Base-by-base conservation (phyloP, 2,797 vertebrate species). In the Aquila chrysaetos region DNA sequence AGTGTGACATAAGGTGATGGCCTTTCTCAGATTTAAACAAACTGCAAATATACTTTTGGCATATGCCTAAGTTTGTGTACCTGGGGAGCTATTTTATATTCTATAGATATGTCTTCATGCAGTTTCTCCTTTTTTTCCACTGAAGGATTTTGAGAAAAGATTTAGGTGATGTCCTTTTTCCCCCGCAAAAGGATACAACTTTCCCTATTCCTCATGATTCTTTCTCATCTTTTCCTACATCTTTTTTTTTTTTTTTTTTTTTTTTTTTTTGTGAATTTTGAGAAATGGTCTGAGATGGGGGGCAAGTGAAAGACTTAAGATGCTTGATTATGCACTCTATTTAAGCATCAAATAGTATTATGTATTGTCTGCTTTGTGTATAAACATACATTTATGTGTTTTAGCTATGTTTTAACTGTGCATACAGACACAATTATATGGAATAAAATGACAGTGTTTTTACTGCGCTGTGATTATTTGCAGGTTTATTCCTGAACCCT, bases 401-500 rank as follows among this genome's bases (percentile, higher is more conserved):
- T 76, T 72, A 73, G 18, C 60, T 43, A 4, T 25, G 13, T 23
- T 94, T 75, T 69, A 46, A 12, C 48, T n/a, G 17, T 37, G 57
- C 18, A 14, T 11, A 20, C 3, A 48, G 46, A 6, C 31, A 43
- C 13, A 16, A 10, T 33, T 10, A 0, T 7, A 3, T 3, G 30
- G 43, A 35, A 8, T n/a, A 19, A 89, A 82, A 11, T 85, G 13
- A 23, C 56, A 24, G n/a, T 37, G 33, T 85, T 72, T 68, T 33
- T 56, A 5, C 43, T 46, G 60, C 1, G 1, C 89, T 94, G 72
- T 60, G 88, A 6, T 96, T 70, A 37, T 79, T 81, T 90, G 12
- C 96, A 99, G 99, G 97, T 99, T 99, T 33, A 96, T 99, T 37
- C 98, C 99, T 0, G 99, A 98, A n/a, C 98, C 98, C 27, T 99